Conservation (phyloP, 2,888 invertebrate species). For the Cordilura impudica region DNA sequence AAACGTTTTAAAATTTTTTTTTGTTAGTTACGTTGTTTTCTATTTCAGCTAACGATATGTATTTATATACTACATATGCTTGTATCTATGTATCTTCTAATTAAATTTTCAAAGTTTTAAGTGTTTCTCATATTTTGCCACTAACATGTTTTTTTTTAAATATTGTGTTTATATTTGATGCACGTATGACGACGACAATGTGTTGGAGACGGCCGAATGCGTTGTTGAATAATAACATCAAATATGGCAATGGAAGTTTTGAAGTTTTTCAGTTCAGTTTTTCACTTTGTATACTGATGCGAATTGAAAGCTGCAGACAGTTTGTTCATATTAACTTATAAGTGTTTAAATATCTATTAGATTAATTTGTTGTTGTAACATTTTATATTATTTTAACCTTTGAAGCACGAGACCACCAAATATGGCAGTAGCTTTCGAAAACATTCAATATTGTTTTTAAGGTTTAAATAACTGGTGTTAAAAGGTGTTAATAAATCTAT, state of each 20-base stretch:
- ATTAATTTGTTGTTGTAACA: background rate
- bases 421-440: too few relatives aligned
- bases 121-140: constrained; percentile 17
- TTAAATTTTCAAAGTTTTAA: constrained; percentile 24
- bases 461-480: too few relatives aligned
- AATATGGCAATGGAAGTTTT: background rate
- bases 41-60: too few relatives aligned
- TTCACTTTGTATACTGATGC: background rate
- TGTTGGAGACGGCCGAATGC: background rate
- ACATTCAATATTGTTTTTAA: too few relatives aligned
- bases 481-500: too few relatives aligned
- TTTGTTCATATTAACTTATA: too few relatives aligned
- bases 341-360: background rate
- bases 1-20: too few relatives aligned
- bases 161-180: background rate
- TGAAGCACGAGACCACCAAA: background rate
- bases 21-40: too few relatives aligned
- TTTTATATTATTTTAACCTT: background rate
- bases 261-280: background rate
- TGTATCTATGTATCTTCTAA: background rate
- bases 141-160: background rate
- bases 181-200: background rate
- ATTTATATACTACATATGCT: too few relatives aligned
- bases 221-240: background rate
- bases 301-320: background rate